A percentile compares a stretch with the other conserved stretches of the same genome.
Evolutionary conservation across 1,140 invertebrate species (phyloP).

Genomic region (Nymphalis io): DNA sequence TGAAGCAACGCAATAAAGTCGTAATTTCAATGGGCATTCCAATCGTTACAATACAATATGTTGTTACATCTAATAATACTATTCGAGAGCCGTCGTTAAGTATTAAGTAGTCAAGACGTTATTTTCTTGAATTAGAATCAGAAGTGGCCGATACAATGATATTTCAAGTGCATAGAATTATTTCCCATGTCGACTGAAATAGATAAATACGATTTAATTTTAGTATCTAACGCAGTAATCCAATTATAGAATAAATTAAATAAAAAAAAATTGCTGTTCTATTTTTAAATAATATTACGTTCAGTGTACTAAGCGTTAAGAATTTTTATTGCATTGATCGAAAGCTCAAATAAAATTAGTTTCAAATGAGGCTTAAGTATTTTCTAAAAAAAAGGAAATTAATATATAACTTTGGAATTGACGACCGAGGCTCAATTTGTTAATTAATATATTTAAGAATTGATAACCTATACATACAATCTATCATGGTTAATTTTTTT

Average conservation of each 20-base stretch:
- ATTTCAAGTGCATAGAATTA: constrained; percentile 51
- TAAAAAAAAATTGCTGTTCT: background rate
- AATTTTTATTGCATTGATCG: no score
- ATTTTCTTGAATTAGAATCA: constrained; percentile 52
- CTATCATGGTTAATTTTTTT: no score
- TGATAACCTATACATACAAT: no score
- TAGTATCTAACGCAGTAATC: background rate
- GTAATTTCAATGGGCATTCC: constrained; percentile 20
- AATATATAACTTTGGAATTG: no score
- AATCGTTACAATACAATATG: constrained; percentile 35
- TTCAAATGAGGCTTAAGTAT: no score
- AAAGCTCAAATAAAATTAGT: no score
- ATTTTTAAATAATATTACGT: background rate
- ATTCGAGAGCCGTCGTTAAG: constrained; percentile 49
- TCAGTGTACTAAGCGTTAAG: no score
- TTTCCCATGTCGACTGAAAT: constrained; percentile 55
- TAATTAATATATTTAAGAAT: no score
- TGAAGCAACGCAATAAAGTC: constrained; percentile 11
- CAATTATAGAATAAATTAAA: background rate
- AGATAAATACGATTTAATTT: constrained; percentile 10
- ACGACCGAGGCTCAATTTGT: no score
- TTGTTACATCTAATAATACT: constrained; percentile 49
- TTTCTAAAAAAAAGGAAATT: no score
- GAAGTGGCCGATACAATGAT: constrained; percentile 51
- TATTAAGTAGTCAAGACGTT: constrained; percentile 53